Percentiles rank a stretch among this genome's conserved stretches.
These are phyloP conservation scores for Epiperipatus broadwayi DNA, from an alignment of 2,888 invertebrate genomes.

Conservation along the genomic window DNA sequence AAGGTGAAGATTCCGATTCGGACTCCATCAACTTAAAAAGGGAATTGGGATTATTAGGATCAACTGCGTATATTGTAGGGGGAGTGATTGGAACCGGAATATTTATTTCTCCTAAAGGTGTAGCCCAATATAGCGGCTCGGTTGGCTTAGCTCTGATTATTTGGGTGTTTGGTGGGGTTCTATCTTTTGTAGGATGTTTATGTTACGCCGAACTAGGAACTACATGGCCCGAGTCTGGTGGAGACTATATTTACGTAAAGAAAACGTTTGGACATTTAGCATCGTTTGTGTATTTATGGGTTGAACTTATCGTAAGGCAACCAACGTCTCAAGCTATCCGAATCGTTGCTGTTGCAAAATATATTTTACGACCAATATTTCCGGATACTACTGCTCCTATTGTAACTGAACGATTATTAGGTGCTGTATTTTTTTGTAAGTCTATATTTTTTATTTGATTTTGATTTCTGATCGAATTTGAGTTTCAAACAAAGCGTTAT, in stretches of 20 bases:
- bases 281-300: slow-evolving; percentile 9
- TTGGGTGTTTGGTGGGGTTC: too few relatives aligned
- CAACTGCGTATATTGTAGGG: slow-evolving; percentile 7
- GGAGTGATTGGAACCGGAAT: slow-evolving; percentile 10
- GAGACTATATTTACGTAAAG: slow-evolving; percentile 10
- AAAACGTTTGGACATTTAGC: slow-evolving; percentile 10
- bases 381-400: not conserved
- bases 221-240: slow-evolving; percentile 7
- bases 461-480: too few relatives aligned
- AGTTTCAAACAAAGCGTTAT: too few relatives aligned
- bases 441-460: too few relatives aligned
- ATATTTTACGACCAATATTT: slow-evolving; percentile 10
- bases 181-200: not conserved
- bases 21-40: not conserved
- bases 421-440: slow-evolving; percentile 1
- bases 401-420: not conserved
- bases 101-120: too few relatives aligned
- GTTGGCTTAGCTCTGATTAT: too few relatives aligned
- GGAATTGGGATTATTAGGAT: slow-evolving; percentile 1
- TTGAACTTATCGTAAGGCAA: slow-evolving; percentile 9
- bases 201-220: slow-evolving; percentile 11
- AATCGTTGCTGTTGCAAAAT: slow-evolving; percentile 4
- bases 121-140: too few relatives aligned
- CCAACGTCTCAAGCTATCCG: slow-evolving; percentile 7
- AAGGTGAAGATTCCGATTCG: too few relatives aligned